A percentile compares a stretch with the other conserved stretches of the same genome.
Evolutionary conservation across 2,888 invertebrate genomes (phyloP).

Genomic region (Tenodera sinensis): DNA sequence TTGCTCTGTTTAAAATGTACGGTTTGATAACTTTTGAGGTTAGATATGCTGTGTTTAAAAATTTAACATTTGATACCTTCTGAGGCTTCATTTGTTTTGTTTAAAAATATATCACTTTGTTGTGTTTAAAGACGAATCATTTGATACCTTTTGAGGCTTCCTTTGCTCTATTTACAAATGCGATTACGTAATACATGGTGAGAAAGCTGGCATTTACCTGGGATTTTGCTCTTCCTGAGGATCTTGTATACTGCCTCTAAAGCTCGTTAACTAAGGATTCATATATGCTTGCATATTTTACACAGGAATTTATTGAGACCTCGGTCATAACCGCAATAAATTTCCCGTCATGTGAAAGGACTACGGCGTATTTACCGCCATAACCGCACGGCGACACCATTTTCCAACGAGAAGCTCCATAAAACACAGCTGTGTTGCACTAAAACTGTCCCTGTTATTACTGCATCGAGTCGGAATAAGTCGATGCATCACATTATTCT

Average conservation of each 20-base stretch:
- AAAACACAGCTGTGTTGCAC: not conserved
- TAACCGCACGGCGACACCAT: not conserved
- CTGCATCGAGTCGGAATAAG: not conserved
- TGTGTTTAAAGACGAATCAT: too few relatives aligned
- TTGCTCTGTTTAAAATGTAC: too few relatives aligned
- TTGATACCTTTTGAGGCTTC: too few relatives aligned
- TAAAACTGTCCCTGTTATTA: not conserved
- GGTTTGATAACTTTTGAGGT: too few relatives aligned
- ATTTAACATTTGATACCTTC: too few relatives aligned
- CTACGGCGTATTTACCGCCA: not conserved
- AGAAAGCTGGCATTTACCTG: not conserved
- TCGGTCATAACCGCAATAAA: not conserved
- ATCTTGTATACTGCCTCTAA: not conserved
- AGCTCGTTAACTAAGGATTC: not conserved
- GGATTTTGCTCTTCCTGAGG: not conserved
- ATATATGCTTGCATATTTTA: not conserved
- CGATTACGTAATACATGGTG: too few relatives aligned
- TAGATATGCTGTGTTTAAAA: too few relatives aligned
- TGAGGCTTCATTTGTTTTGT: too few relatives aligned
- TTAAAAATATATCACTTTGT: too few relatives aligned
- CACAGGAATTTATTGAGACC: not conserved
- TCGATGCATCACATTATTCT: not conserved
- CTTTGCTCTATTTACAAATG: too few relatives aligned
- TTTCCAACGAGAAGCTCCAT: not conserved
- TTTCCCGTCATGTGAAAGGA: not conserved